Evolutionary conservation across 2,113 vertebrate species (phyloP), one percentile per base, ranked within the genome.

Genomic region (Thunnus thynnus): DNA sequence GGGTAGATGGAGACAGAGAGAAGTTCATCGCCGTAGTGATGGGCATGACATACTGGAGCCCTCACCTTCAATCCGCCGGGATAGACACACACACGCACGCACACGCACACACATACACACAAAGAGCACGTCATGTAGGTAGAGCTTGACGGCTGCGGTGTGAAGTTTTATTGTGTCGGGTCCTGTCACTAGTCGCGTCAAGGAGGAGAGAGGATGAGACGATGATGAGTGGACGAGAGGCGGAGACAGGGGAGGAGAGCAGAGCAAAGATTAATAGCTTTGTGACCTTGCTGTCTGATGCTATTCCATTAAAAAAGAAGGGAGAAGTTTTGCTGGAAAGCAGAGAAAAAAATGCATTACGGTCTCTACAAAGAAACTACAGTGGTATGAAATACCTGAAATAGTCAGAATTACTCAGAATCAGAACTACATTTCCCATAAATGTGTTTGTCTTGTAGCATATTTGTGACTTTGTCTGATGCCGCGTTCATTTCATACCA

Each of bases 51-150:
- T 50, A 56, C 41, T 4, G 16, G 12, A 65, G 71, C 78, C 63
- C 76, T 85, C 79, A 80, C 83, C 72, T 69, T 83, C 67, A 73
- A 30, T 72, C 44, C 54, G 36, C 61, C n/a, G 22, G 13, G 8
- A 9, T 3, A 18, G 41, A 78, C 50, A 76, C 55, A 52, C 4
- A 18, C 4, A 72, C 46, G 20, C 72, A 30, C 50, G 14, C 69
- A 57, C 54, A 62, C 6, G 64, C 47, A 30, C 72, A 30, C 50
- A n/a, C 69, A 57, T 55, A 63, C 79, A 52, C 69, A 54, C 54
- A 78, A 36, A 14, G 7, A 18, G 7, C 32, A 25, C 0, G 12
- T 3, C 1, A 14, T 20, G 57, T 47, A 44, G 55, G 75, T 52
- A 72, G 56, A 41, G 72, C 48, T 73, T 69, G 61, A 79, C 20